Percentiles rank a stretch among this genome's conserved stretches.
phyloP scores from a whole-genome alignment of 2,797 vertebrate genomes.

The Triplophysa bombifrons region DNA sequence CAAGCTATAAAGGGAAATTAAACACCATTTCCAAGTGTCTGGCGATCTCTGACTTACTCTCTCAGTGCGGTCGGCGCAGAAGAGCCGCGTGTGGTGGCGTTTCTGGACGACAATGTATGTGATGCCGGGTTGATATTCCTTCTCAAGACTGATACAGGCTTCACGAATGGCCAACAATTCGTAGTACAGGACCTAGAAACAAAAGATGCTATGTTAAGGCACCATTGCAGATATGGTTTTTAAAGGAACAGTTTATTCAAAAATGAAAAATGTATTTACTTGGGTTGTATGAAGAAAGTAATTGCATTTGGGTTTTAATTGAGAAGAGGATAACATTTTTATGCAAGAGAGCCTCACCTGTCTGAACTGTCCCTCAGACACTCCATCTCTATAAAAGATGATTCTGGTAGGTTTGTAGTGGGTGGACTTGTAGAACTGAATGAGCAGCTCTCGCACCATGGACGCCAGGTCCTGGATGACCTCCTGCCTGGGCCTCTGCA shows the following conservation, averaged over 20 bases:
- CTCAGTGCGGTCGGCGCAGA: slow-evolving; percentile 96
- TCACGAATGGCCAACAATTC: slow-evolving; percentile 96
- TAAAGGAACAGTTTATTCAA: too few species aligned
- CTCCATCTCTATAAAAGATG: slow-evolving; percentile 96
- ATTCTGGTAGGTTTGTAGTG: slow-evolving; percentile 97
- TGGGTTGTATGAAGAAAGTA: too few species aligned
- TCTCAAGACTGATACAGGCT: slow-evolving; percentile 96
- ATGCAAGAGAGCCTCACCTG: slow-evolving; percentile 75
- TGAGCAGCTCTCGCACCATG: slow-evolving; percentile 96
- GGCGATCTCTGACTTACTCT: slow-evolving; percentile 78
- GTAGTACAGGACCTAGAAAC: slow-evolving; percentile 90
- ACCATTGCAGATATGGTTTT: too few species aligned
- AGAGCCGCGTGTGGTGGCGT: slow-evolving; percentile 92
- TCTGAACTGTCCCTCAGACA: slow-evolving; percentile 97
- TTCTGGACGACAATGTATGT: slow-evolving; percentile 98
- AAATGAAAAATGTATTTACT: too few species aligned
- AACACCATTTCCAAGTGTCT: not conserved
- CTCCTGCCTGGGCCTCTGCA: slow-evolving; percentile 94
- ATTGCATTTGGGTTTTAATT: not conserved
- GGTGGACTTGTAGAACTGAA: slow-evolving; percentile 99
- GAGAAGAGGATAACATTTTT: too few species aligned
- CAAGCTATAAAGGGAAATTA: not conserved
- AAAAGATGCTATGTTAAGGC: not conserved
- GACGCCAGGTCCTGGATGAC: slow-evolving; percentile 95
- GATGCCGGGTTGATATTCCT: slow-evolving; percentile 97